phyloP scores from a whole-genome alignment of 2,113 vertebrate genomes.

The Burhinus bistriatus region DNA sequence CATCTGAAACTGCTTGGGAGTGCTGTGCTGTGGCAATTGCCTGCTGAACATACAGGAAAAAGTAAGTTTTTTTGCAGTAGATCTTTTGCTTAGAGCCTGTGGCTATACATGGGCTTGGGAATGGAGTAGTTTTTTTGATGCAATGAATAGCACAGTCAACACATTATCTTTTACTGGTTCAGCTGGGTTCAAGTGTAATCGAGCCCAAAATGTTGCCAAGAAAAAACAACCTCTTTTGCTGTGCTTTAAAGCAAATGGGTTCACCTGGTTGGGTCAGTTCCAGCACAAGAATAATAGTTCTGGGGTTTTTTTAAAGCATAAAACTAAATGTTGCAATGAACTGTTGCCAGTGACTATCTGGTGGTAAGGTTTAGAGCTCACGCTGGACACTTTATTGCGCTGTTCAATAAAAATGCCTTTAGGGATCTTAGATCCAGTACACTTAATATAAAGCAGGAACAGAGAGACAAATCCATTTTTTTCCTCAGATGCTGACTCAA shows the following conservation, averaged over 20 bases:
- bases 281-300: neutral
- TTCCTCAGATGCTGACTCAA: neutral
- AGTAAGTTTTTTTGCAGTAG: neutral
- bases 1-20: neutral
- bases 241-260: neutral
- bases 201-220: neutral
- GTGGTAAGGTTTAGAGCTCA: neutral
- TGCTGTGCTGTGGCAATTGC: neutral
- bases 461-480: neutral
- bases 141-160: neutral
- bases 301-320: neutral
- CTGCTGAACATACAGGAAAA: neutral
- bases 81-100: neutral
- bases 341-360: neutral
- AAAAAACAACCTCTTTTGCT: neutral
- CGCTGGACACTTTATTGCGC: neutral
- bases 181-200: neutral
- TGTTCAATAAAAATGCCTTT: neutral
- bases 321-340: neutral
- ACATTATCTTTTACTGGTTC: neutral
- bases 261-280: conserved; percentile 14
- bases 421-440: neutral
- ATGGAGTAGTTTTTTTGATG: neutral
- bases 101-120: neutral
- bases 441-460: neutral